Percentiles rank a stretch among this genome's conserved stretches.
Evolutionary conservation across 1,140 invertebrate species (phyloP).

Genomic region (Calycopis cecrops): DNA sequence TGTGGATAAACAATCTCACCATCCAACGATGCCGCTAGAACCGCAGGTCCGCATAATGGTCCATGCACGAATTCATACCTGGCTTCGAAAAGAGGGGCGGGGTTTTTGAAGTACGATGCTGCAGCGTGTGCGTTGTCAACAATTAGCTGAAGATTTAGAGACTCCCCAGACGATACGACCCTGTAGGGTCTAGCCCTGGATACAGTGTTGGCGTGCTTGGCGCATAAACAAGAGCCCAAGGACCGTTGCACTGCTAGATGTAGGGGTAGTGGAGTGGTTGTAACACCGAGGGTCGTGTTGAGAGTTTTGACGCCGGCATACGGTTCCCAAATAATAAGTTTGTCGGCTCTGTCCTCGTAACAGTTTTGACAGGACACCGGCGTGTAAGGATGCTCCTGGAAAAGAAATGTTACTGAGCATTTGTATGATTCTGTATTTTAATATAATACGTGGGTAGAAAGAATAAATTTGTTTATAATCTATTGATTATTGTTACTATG

Average conservation of each 20-base stretch:
- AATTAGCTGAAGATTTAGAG: slow-evolving; percentile 85
- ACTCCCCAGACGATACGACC: slow-evolving; percentile 85
- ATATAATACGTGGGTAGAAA: too few relatives aligned
- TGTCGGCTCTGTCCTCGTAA: slow-evolving; percentile 88
- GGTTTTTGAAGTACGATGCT: slow-evolving; percentile 90
- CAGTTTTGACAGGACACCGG: slow-evolving; percentile 87
- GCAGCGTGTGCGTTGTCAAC: slow-evolving; percentile 89
- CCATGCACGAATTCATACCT: slow-evolving; percentile 91
- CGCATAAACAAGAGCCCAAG: slow-evolving; percentile 79
- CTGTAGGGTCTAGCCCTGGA: slow-evolving; percentile 76
- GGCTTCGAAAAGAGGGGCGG: slow-evolving; percentile 87
- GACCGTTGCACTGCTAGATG: slow-evolving; percentile 74
- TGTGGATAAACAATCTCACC: slow-evolving; percentile 90
- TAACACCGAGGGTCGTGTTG: slow-evolving; percentile 43
- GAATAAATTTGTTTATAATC: too few relatives aligned
- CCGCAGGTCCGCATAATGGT: slow-evolving; percentile 88
- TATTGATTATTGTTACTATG: too few relatives aligned
- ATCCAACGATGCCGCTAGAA: slow-evolving; percentile 84
- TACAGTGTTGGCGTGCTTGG: slow-evolving; percentile 75
- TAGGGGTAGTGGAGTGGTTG: slow-evolving; percentile 73
- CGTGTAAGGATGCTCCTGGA: slow-evolving; percentile 84
- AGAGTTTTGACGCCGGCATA: slow-evolving; percentile 59
- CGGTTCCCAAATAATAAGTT: slow-evolving; percentile 86
- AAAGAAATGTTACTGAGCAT: slow-evolving; percentile 26
- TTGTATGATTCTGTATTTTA: neutral